A percentile compares a stretch with the other conserved stretches of the same genome.
Evolutionary conservation across 2,888 invertebrate genomes (phyloP).

Genomic region (Dynastes maya): DNA sequence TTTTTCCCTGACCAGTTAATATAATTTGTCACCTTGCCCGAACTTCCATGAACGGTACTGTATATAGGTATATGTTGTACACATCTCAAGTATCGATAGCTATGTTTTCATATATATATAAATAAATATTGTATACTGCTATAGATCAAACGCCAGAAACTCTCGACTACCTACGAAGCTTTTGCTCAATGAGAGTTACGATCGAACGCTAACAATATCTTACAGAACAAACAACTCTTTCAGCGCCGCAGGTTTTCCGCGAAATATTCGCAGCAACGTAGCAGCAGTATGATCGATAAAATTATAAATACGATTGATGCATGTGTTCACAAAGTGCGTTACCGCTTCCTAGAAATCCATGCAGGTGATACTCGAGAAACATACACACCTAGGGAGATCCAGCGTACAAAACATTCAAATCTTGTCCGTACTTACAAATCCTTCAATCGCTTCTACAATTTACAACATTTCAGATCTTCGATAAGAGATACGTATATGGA

Average conservation of each 20-base stretch:
- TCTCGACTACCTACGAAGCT: too few species aligned
- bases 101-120: too few species aligned
- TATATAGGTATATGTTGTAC: too few species aligned
- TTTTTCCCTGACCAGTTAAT: too few species aligned
- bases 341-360: background rate
- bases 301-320: background rate
- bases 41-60: too few species aligned
- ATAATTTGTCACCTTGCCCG: too few species aligned
- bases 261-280: too few species aligned
- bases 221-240: background rate
- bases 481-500: background rate
- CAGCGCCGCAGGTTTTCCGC: background rate
- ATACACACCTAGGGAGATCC: background rate
- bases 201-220: background rate
- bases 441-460: slow-evolving; percentile 1
- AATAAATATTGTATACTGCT: too few species aligned
- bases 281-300: background rate
- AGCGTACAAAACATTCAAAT: background rate
- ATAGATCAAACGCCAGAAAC: too few species aligned
- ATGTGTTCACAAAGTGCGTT: background rate
- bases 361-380: background rate
- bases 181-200: background rate
- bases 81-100: too few species aligned
- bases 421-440: background rate
- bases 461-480: background rate